A percentile compares a stretch with the other conserved stretches of the same genome.
Conservation (phyloP, 2,797 vertebrate genomes). For the Megaceryle alcyon region DNA sequence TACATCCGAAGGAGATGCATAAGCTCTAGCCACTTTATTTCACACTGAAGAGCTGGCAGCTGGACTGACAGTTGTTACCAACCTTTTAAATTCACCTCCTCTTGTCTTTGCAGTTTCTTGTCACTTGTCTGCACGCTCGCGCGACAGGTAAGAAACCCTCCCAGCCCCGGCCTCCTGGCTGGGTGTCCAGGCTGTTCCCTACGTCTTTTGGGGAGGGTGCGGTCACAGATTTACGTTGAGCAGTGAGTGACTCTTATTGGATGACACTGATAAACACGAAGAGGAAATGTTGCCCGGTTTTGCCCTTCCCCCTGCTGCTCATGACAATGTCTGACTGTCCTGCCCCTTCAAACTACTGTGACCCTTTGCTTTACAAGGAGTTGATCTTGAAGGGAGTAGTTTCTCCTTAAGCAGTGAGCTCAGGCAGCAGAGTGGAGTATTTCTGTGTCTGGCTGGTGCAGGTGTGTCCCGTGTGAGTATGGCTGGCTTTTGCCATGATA, state of each 20-base stretch:
- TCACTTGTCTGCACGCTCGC: fast-evolving
- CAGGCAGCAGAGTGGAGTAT: not conserved
- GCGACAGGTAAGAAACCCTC: not conserved
- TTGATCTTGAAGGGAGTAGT: not conserved
- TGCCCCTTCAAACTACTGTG: not conserved
- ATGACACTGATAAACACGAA: not conserved
- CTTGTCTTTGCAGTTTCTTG: conserved; percentile 7
- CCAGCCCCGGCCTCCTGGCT: not conserved
- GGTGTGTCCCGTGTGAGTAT: not conserved
- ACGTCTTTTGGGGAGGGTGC: not conserved
- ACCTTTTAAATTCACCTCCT: not conserved
- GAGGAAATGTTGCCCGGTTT: not conserved
- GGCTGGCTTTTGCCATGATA: not conserved
- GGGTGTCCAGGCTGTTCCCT: not conserved
- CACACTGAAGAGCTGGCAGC: not conserved
- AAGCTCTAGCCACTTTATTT: not conserved
- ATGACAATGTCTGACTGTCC: not conserved
- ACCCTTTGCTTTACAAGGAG: not conserved
- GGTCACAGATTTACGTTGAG: fast-evolving
- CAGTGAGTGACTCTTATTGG: fast-evolving
- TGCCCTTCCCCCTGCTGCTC: not conserved
- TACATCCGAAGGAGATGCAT: not conserved
- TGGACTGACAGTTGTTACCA: not conserved
- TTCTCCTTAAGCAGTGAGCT: not conserved
- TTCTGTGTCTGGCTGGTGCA: not conserved